Conservation (phyloP, 2,113 vertebrate genomes). For the Eublepharis macularius region DNA sequence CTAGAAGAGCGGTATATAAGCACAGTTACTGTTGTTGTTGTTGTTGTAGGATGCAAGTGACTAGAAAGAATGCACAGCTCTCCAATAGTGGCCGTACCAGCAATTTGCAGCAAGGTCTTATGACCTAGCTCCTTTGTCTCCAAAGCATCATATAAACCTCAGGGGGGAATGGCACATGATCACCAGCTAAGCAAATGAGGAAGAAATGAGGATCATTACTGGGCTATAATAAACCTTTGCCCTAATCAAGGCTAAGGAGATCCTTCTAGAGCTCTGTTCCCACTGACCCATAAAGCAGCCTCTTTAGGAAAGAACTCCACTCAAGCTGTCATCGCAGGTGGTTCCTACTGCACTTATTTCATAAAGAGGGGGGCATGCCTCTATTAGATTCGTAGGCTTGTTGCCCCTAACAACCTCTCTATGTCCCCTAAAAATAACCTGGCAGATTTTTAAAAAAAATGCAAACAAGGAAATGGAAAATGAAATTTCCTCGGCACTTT, state of each 20-base stretch:
- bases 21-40: too few relatives aligned
- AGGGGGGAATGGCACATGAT: neutral
- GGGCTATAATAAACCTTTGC: neutral
- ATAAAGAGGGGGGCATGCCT: neutral
- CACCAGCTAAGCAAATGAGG: neutral
- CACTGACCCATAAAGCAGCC: neutral
- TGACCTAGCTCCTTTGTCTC: neutral
- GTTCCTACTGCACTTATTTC: neutral
- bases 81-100: too few relatives aligned
- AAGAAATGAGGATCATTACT: neutral
- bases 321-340: too few relatives aligned
- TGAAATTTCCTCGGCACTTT: neutral
- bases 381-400: neutral
- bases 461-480: neutral
- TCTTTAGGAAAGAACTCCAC: neutral
- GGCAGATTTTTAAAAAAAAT: neutral
- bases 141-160: neutral
- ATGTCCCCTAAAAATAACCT: neutral
- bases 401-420: neutral
- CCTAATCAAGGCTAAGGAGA: neutral
- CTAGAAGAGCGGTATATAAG: too few relatives aligned
- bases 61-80: too few relatives aligned
- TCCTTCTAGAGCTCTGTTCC: neutral
- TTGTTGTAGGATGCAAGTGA: too few relatives aligned
- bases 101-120: too few relatives aligned